Evolutionary conservation across 2,797 vertebrate genomes (phyloP), one percentile per base, ranked within the genome.

Genomic region (Arremon brunneinucha): DNA sequence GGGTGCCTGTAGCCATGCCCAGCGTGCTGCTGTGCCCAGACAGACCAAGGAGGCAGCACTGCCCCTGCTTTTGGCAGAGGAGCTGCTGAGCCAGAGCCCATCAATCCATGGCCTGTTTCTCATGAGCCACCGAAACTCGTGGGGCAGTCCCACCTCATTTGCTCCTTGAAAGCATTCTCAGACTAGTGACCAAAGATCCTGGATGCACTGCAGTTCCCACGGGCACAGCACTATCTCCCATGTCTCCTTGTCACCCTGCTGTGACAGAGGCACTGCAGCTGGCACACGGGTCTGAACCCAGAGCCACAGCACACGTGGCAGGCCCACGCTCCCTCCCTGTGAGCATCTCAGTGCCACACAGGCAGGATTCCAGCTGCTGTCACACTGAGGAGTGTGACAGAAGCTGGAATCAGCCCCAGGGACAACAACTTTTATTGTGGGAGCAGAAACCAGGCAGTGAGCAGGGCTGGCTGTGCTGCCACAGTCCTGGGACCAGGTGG

Each of bases 121-220:
- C 4, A 0, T 63, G 17, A 67, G 57, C 39, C 21, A 3, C 60
- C 0, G 0, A 0, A 1, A 53, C 43, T 22, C 0, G 0, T 13
- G 16, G 57, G 27, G 37, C 59, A 37, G 8, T 56, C 41, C 41
- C 21, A 14, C 43, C n/a, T 50, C 35, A 5, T 76, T 39, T 75
- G 14, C 30, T 72, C 47, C 75, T 63, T n/a, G n/a, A 47, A 87
- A 59, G 43, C 23, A 2, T 60, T 44, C 89, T 67, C 62, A 76
- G 24, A 26, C 10, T 19, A 16, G 18, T 13, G 30, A 46, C 44
- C 35, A 50, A 9, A 56, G 46, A 16, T 12, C 22, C 64, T 13
- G 90, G 47, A 41, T 55, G 52, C 41, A 39, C 17, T 43, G 4
- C 2, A 0, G 32, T 50, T 50, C n/a, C 32, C 22, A 6, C 0